These are phyloP conservation scores for Anaspis maculata DNA, from an alignment of 2,888 invertebrate genomes.

Conservation along the genomic window DNA sequence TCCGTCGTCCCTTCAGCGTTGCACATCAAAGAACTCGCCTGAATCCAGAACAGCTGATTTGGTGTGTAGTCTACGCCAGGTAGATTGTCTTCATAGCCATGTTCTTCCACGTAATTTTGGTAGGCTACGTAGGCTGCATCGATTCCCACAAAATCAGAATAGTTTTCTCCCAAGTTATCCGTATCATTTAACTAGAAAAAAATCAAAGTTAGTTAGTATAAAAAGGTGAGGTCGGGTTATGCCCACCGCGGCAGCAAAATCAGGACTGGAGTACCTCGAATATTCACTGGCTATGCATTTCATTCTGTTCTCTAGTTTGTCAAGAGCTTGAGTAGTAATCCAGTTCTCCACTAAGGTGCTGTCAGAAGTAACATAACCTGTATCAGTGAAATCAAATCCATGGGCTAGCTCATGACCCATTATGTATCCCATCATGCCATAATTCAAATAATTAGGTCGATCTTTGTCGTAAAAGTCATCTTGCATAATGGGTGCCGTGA, in stretches of 20 bases:
- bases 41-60: conserved; percentile 44
- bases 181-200: no score
- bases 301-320: no score
- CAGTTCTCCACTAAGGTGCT: no score
- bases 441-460: conserved; percentile 3
- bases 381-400: background rate
- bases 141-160: background rate
- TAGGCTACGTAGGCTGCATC: conserved; percentile 10
- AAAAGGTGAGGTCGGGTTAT: no score
- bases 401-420: conserved; percentile 2
- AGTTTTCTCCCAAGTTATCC: background rate
- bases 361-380: no score
- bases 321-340: no score
- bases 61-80: conserved; percentile 20
- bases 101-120: conserved; percentile 4
- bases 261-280: no score
- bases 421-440: conserved; percentile 1
- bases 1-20: conserved; percentile 9
- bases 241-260: no score
- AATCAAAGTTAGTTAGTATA: no score
- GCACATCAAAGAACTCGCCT: conserved; percentile 48
- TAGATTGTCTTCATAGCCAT: conserved; percentile 5
- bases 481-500: no score
- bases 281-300: no score
- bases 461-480: background rate